phyloP scores from a whole-genome alignment of 2,113 vertebrate genomes.

The Sturnus vulgaris region DNA sequence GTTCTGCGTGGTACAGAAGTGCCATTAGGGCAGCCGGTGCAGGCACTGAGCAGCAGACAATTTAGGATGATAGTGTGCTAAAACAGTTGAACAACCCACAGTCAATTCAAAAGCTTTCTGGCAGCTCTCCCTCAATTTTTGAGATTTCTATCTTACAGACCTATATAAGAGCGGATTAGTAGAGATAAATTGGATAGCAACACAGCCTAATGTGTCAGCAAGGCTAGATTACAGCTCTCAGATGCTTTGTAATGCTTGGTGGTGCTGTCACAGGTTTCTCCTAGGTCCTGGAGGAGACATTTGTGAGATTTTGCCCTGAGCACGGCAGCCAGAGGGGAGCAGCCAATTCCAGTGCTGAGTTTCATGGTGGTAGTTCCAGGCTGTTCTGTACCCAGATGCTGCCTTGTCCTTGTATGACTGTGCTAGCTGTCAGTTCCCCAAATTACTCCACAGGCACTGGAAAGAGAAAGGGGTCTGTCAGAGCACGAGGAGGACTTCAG shows the following conservation, averaged over 20 bases:
- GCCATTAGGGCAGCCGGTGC: slow-evolving; percentile 15
- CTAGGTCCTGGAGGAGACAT: neutral
- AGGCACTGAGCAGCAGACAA: neutral
- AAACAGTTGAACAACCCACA: slow-evolving; percentile 34
- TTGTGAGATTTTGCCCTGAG: neutral
- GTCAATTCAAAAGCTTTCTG: slow-evolving; percentile 74
- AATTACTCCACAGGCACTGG: accelerated
- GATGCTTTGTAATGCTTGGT: neutral
- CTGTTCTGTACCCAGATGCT: neutral
- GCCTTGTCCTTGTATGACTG: neutral
- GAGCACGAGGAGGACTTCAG: neutral
- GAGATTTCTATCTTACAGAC: slow-evolving; percentile 48
- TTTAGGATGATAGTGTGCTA: slow-evolving; percentile 47
- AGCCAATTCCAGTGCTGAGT: neutral
- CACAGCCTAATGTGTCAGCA: slow-evolving; percentile 9
- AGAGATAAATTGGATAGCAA: slow-evolving; percentile 35
- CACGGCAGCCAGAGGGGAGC: accelerated
- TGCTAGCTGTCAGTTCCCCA: neutral
- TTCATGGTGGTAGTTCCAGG: neutral
- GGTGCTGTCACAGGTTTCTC: neutral
- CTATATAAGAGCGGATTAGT: slow-evolving; percentile 14
- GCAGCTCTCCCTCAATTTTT: slow-evolving; percentile 57
- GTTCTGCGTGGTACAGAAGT: neutral
- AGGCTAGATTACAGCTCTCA: neutral
- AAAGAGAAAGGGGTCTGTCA: neutral